phyloP scores from a whole-genome alignment of 2,888 invertebrate species.

The Apamea anceps region DNA sequence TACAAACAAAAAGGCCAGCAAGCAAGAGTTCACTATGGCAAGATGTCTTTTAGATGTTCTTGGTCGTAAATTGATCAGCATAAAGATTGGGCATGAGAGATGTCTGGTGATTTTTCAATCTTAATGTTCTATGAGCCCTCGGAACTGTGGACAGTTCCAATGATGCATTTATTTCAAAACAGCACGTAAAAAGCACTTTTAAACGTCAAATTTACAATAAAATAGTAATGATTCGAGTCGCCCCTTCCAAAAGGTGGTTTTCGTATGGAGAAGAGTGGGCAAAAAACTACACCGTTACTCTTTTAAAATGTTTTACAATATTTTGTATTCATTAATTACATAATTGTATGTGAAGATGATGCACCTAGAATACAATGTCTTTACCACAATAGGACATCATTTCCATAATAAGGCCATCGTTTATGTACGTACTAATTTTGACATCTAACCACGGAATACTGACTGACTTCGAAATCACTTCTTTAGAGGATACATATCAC shows the following conservation, averaged over 20 bases:
- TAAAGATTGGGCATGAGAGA: conserved; percentile 17
- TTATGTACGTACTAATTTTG: neutral
- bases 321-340: too few species aligned
- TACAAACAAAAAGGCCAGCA: neutral
- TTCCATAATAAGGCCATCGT: neutral
- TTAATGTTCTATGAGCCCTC: neutral
- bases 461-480: conserved; percentile 52
- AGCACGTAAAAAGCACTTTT: too few species aligned
- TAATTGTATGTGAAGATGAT: too few species aligned
- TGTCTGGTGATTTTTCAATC: neutral
- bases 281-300: too few species aligned
- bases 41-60: neutral
- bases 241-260: too few species aligned
- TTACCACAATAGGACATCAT: too few species aligned
- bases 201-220: too few species aligned
- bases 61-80: conserved; percentile 17
- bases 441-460: neutral
- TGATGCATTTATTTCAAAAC: neutral
- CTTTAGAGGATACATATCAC: conserved; percentile 65
- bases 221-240: too few species aligned
- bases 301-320: too few species aligned
- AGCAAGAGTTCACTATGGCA: neutral
- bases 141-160: neutral
- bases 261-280: too few species aligned
- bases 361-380: too few species aligned